Conservation (phyloP, 2,113 vertebrate genomes). For the Henicopernis longicauda region DNA sequence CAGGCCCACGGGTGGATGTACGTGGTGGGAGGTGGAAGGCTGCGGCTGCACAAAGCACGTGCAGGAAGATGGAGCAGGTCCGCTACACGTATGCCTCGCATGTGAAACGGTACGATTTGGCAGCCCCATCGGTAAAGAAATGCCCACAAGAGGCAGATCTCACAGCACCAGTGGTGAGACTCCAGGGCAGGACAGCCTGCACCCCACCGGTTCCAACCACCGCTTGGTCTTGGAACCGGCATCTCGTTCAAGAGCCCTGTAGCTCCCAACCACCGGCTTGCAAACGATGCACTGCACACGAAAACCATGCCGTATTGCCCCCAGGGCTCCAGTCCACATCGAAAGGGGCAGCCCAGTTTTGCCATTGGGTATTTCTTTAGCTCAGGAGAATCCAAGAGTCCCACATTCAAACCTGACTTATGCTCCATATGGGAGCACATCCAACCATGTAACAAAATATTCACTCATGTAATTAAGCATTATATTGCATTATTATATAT, state of each 20-base stretch:
- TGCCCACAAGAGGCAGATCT: too few species aligned
- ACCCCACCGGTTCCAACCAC: not conserved
- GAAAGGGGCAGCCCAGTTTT: not conserved
- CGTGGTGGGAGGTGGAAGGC: not conserved
- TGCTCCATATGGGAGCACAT: not conserved
- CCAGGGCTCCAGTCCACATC: not conserved
- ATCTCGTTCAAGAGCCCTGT: not conserved
- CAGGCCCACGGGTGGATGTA: not conserved
- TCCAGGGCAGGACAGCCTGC: too few species aligned
- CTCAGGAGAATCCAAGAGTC: not conserved
- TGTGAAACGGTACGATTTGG: rapidly evolving
- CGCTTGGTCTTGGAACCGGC: not conserved
- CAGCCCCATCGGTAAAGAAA: not conserved
- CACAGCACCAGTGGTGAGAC: too few species aligned
- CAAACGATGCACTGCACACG: rapidly evolving
- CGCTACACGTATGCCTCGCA: rapidly evolving
- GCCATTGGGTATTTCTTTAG: not conserved
- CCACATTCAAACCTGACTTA: not conserved
- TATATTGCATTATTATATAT: not conserved
- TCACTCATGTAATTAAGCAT: not conserved
- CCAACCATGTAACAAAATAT: not conserved
- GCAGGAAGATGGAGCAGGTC: not conserved
- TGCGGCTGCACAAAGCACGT: not conserved
- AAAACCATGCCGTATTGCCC: rapidly evolving
- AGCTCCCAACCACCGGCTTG: not conserved